A percentile compares a stretch with the other conserved stretches of the same genome.
phyloP scores from a whole-genome alignment of 2,113 vertebrate species.

The Microtus oregoni region DNA sequence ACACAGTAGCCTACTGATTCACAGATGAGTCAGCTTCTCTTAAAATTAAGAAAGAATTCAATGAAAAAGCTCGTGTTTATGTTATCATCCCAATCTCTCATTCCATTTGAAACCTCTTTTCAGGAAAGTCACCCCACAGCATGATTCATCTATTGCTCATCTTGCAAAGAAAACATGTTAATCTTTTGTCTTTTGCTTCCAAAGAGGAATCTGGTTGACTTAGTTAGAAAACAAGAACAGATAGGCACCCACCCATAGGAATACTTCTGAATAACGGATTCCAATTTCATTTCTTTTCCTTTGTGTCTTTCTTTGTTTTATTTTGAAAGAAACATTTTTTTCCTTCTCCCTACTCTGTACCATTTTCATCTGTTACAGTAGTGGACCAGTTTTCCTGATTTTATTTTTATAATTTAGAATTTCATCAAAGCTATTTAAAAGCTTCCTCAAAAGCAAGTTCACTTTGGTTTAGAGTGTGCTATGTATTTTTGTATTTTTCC shows the following conservation, averaged over 20 bases:
- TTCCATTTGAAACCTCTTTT: constrained; percentile 61
- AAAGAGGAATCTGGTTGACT: background rate
- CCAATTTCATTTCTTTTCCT: constrained; percentile 10
- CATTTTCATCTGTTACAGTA: background rate
- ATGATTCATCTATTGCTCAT: constrained; percentile 47
- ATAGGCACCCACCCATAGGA: background rate
- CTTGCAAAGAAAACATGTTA: constrained; percentile 55
- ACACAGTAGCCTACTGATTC: background rate
- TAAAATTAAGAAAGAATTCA: constrained; percentile 53
- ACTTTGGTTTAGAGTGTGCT: constrained; percentile 44
- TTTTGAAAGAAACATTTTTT: constrained; percentile 13
- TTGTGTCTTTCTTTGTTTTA: constrained; percentile 32
- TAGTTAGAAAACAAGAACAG: constrained; percentile 7
- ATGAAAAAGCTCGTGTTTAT: background rate
- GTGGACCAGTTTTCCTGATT: background rate
- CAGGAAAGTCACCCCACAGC: constrained; percentile 18
- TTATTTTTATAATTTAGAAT: constrained; percentile 57
- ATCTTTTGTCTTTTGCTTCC: constrained; percentile 22
- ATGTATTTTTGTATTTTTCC: background rate
- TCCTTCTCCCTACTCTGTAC: background rate
- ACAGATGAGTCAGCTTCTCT: background rate
- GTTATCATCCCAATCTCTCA: background rate
- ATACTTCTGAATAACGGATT: constrained; percentile 44
- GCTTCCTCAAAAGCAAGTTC: constrained; percentile 3
- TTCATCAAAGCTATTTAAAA: constrained; percentile 65